phyloP scores from a whole-genome alignment of 2,888 invertebrate species.

The Drosophila rubida region DNA sequence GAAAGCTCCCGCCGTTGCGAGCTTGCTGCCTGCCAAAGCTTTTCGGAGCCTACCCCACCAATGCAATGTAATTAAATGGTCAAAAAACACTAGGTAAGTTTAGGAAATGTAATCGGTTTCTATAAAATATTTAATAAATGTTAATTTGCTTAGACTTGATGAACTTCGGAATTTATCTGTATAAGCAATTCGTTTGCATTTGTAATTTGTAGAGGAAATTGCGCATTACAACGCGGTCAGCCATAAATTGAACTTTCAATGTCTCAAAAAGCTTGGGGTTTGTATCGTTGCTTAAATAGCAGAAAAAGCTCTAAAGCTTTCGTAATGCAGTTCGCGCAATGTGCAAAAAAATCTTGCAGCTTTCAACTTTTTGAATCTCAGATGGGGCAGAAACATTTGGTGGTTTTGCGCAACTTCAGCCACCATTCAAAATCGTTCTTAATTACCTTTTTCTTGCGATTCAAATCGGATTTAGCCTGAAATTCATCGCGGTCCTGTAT shows the following conservation, averaged over 20 bases:
- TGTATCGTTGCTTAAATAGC: conserved; percentile 10
- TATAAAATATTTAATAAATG: not conserved
- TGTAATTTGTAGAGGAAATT: conserved; percentile 10
- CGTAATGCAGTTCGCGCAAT: not conserved
- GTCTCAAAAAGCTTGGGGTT: conserved; percentile 43
- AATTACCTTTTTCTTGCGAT: conserved; percentile 52
- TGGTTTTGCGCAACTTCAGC: conserved; percentile 63
- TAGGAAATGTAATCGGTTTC: not conserved
- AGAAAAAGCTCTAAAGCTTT: conserved; percentile 4
- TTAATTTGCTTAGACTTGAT: not conserved
- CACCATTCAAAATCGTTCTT: conserved; percentile 72
- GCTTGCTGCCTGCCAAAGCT: conserved; percentile 8
- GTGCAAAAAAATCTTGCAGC: not conserved
- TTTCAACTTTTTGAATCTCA: conserved; percentile 16
- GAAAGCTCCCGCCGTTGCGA: conserved; percentile 1
- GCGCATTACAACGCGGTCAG: conserved; percentile 9
- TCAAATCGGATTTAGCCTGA: conserved; percentile 21
- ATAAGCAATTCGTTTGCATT: not conserved
- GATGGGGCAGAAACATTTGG: conserved; percentile 52
- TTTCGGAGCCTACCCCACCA: conserved; percentile 17
- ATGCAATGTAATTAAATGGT: not conserved
- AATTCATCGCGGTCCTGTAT: conserved; percentile 59
- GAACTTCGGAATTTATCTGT: not conserved
- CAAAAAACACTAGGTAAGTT: not conserved
- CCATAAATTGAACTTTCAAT: conserved; percentile 12